Percentiles rank a stretch among this genome's conserved stretches.
Evolutionary conservation across 2,113 vertebrate species (phyloP).

Genomic region (Macaca mulatta): DNA sequence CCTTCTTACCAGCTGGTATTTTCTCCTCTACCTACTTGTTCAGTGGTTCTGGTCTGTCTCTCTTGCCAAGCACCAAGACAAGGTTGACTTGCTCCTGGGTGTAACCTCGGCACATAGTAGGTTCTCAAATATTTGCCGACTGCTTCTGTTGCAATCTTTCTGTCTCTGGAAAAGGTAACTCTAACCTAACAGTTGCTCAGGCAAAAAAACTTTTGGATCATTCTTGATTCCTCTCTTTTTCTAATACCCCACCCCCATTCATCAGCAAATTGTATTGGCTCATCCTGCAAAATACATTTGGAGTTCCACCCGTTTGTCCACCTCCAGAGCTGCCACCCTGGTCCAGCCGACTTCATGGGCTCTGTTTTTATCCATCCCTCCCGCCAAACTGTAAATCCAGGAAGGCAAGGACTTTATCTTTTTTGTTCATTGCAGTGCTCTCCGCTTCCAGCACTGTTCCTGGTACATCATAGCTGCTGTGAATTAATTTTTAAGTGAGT

Average conservation of each 20-base stretch:
- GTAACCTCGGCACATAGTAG: neutral
- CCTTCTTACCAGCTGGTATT: neutral
- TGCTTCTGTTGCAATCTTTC: neutral
- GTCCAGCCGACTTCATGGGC: neutral
- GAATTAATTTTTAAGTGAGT: neutral
- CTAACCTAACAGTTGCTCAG: neutral
- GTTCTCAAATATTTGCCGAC: neutral
- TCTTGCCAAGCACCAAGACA: neutral
- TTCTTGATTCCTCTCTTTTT: neutral
- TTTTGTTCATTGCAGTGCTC: neutral
- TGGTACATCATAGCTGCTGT: neutral
- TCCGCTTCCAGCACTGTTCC: neutral
- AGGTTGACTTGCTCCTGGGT: neutral
- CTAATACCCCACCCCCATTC: neutral
- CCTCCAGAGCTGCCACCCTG: neutral
- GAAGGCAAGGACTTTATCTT: neutral
- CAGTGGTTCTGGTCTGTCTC: neutral
- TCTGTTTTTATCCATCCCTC: neutral
- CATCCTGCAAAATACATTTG: neutral
- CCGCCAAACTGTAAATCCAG: neutral
- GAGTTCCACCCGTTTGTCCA: neutral
- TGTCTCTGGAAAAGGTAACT: neutral
- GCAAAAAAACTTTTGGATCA: neutral
- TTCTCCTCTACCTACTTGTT: neutral
- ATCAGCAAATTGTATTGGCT: neutral